Evolutionary conservation across 2,888 invertebrate species (phyloP), one percentile per base, ranked within the genome.

Genomic region (Thymelicus sylvestris): DNA sequence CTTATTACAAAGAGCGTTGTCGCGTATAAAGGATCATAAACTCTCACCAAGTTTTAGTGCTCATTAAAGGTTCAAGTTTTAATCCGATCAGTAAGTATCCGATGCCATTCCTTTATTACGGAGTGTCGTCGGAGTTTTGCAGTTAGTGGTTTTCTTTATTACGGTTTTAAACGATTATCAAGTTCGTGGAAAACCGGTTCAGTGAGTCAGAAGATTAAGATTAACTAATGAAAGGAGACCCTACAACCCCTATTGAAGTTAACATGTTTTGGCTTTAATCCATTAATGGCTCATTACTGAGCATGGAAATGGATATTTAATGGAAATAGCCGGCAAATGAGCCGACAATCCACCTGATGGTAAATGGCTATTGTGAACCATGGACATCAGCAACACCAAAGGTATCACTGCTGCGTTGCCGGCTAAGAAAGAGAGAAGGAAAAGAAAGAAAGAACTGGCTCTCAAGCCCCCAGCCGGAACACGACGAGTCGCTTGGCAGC

Each of bases 41-140:
- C 15, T 50, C 50, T 15, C 15, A n/a, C 15, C 7, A 2, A 50
- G 50, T 55, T 55, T 55, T 55, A 55, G 24, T 55, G 8, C 19
- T 8, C 55, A 55, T 24, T 55, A 10, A 24, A 55, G 55, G 19
- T 7, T 44, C 3, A 55, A 55, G 8, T 55, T 55, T 55, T 55
- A 55, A 55, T 55, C 55, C 24, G 24, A 50, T 55, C 55, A 55
- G 52, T 52, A 19, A 50, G 15, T 55, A 55, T 55, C 3, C 10
- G 55, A 55, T 55, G 55, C 24, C 55, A 55, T 55, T 55, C 24
- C n/a, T 24, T 55, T 55, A 55, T 55, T 55, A 55, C 24, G 19
- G 55, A 55, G 55, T 55, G 19, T 55, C 55, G 19, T 55, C 55
- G 55, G 10, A 55, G 55, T 55, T 24, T 24, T 24, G 55, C 55